These are phyloP conservation scores for Brachyistius frenatus DNA, from an alignment of 2,113 vertebrate genomes.

Conservation along the genomic window DNA sequence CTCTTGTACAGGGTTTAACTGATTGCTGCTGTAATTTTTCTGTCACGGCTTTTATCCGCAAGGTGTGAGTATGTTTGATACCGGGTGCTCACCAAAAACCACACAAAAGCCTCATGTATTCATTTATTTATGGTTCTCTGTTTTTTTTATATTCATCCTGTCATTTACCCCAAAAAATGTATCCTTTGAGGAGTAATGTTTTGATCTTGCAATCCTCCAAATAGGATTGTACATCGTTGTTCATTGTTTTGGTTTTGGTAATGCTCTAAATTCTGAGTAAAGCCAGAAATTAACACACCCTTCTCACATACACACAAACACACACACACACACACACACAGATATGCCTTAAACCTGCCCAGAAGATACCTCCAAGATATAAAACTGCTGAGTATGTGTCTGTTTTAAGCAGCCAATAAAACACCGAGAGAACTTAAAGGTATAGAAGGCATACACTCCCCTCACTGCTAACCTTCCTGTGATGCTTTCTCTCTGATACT, in stretches of 20 bases:
- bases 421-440: slow-evolving; percentile 44
- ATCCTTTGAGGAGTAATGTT: slow-evolving; percentile 66
- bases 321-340: neutral
- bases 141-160: slow-evolving; percentile 58
- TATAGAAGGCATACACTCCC: slow-evolving; percentile 39
- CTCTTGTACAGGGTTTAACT: slow-evolving; percentile 65
- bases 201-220: slow-evolving; percentile 60
- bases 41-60: slow-evolving; percentile 78
- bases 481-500: slow-evolving; percentile 50
- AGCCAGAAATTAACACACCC: slow-evolving; percentile 25
- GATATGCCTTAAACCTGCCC: slow-evolving; percentile 62
- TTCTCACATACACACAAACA: neutral
- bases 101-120: slow-evolving; percentile 72
- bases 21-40: slow-evolving; percentile 80
- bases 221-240: slow-evolving; percentile 34
- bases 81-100: slow-evolving; percentile 71
- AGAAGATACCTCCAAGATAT: slow-evolving; percentile 55
- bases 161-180: slow-evolving; percentile 67
- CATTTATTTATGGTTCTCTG: slow-evolving; percentile 71
- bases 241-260: slow-evolving; percentile 29
- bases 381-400: slow-evolving; percentile 66
- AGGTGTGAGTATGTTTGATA: slow-evolving; percentile 75
- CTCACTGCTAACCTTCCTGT: slow-evolving; percentile 51
- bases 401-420: slow-evolving; percentile 60
- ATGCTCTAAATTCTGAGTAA: slow-evolving; percentile 31